phyloP scores from a whole-genome alignment of 2,797 vertebrate genomes.

The Melopsittacus undulatus region DNA sequence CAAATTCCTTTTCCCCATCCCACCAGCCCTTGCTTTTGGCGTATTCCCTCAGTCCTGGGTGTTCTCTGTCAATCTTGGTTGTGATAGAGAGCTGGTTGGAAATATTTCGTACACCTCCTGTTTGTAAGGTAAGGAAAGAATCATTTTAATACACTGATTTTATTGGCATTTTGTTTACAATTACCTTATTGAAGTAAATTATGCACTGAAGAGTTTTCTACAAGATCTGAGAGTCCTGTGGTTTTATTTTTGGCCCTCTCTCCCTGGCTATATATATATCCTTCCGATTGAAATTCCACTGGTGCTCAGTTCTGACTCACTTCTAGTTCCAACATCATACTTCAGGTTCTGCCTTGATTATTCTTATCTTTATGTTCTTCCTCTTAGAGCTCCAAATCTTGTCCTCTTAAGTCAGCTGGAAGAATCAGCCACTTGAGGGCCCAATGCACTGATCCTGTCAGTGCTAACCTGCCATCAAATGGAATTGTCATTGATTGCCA shows the following conservation, averaged over 20 bases:
- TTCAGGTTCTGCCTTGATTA: background rate
- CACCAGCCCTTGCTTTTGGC: constrained; percentile 90
- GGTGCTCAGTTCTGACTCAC: background rate
- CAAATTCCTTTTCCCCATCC: constrained; percentile 87
- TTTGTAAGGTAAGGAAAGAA: constrained; percentile 37
- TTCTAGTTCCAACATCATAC: background rate
- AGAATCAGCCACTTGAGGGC: background rate
- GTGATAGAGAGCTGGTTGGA: constrained; percentile 92
- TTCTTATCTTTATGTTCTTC: background rate
- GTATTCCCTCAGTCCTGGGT: constrained; percentile 85
- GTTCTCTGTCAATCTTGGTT: constrained; percentile 91
- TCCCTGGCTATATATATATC: background rate
- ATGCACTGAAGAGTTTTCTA: background rate
- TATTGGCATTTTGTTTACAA: background rate
- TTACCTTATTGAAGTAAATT: background rate
- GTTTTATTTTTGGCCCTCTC: background rate
- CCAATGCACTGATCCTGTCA: background rate
- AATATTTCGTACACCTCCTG: constrained; percentile 92
- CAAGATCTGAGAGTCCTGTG: background rate
- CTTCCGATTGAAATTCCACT: background rate
- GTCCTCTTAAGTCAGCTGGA: background rate
- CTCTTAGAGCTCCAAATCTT: background rate
- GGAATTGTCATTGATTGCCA: background rate
- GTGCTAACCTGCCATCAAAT: background rate
- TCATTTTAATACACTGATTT: background rate